Evolutionary conservation across 2,797 vertebrate genomes (phyloP).

Genomic region (Silurus aristotelis): DNA sequence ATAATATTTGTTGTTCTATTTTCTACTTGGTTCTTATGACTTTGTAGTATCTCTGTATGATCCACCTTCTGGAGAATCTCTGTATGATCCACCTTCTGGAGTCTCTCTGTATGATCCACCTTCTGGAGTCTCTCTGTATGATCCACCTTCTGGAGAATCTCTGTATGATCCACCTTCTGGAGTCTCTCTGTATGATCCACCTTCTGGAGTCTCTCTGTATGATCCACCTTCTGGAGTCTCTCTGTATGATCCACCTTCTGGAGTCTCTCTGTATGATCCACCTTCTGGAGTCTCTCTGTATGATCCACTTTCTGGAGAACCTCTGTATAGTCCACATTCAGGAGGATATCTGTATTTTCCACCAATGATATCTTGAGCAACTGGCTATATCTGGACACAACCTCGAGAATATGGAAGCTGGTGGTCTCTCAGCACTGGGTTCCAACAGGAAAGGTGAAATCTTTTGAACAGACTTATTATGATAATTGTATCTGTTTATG

Average conservation of each 20-base stretch:
- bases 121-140: neutral
- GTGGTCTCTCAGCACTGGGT: neutral
- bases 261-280: neutral
- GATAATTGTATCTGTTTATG: neutral
- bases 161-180: neutral
- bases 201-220: neutral
- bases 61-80: neutral
- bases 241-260: neutral
- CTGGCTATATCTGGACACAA: no score
- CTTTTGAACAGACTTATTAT: neutral
- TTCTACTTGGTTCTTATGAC: no score
- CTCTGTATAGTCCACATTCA: neutral
- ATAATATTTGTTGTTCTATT: neutral
- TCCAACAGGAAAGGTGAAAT: neutral
- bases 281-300: neutral
- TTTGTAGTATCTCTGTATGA: neutral
- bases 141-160: neutral
- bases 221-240: neutral
- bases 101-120: neutral
- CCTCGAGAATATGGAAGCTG: neutral
- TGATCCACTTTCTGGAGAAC: neutral
- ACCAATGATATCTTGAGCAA: neutral
- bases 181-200: neutral
- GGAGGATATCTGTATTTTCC: neutral
- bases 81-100: neutral